A percentile compares a stretch with the other conserved stretches of the same genome.
Conservation (phyloP, 2,888 invertebrate species). For the Vandiemenella viatica region DNA sequence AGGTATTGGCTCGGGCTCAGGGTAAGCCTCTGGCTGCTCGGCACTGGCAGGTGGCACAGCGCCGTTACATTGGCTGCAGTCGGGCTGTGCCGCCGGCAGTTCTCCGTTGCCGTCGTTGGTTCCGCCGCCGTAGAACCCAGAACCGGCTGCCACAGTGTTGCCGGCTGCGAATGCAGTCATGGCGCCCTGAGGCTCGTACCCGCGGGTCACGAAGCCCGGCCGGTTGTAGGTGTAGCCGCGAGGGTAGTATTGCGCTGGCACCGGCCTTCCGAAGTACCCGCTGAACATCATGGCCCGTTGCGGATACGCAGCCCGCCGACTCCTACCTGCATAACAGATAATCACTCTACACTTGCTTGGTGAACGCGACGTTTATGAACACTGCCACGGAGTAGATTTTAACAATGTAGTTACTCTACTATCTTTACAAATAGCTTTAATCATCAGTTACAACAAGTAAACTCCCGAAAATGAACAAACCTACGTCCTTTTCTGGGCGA, state of each 20-base stretch:
- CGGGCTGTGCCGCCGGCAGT: neutral
- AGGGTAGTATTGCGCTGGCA: no score
- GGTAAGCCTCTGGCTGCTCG: neutral
- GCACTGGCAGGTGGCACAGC: neutral
- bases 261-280: slow-evolving; percentile 17
- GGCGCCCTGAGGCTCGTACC: slow-evolving; percentile 24
- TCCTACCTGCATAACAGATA: neutral
- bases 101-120: slow-evolving; percentile 1
- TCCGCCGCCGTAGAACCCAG: slow-evolving; percentile 26
- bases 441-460: no score
- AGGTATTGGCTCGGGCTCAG: neutral
- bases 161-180: slow-evolving; percentile 29
- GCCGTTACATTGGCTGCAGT: slow-evolving; percentile 7
- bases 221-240: no score
- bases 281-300: slow-evolving; percentile 25
- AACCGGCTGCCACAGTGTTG: slow-evolving; percentile 28
- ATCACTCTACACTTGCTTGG: no score
- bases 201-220: slow-evolving; percentile 13
- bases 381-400: no score
- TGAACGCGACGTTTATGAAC: no score
- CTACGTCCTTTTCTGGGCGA: no score
- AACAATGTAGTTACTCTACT: no score
- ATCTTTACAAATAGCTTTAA: no score
- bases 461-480: no score
- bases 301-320: neutral